Conservation (phyloP, 2,113 vertebrate species). For the Rafetus swinhoei region DNA sequence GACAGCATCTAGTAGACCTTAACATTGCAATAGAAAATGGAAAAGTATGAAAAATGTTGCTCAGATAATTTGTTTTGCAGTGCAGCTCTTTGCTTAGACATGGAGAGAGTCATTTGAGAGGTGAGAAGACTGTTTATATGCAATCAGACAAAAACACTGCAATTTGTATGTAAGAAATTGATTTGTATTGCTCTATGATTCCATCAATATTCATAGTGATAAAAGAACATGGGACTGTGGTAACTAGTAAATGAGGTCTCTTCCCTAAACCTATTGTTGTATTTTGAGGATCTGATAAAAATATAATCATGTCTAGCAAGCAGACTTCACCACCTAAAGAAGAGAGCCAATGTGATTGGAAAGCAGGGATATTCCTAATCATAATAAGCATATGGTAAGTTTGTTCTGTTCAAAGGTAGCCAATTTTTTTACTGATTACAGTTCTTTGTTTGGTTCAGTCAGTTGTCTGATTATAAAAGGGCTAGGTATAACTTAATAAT, state of each 20-base stretch:
- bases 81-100: background rate
- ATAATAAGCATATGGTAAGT: rapidly evolving
- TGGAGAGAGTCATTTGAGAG: background rate
- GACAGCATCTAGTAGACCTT: rapidly evolving
- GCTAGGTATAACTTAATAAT: rapidly evolving
- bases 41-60: too few relatives aligned
- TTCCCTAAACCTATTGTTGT: background rate
- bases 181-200: conserved; percentile 4
- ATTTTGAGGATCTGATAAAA: conserved; percentile 4
- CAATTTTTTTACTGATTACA: background rate
- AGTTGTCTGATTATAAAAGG: background rate
- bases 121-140: background rate
- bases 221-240: background rate
- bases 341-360: background rate
- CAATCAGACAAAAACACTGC: background rate
- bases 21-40: background rate
- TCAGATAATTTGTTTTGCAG: background rate
- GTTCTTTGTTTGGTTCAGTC: background rate
- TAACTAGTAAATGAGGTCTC: conserved; percentile 10
- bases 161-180: conserved; percentile 19
- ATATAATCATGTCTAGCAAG: background rate
- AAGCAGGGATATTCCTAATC: background rate
- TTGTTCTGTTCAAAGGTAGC: background rate
- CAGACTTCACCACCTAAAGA: background rate
- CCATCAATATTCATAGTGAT: conserved; percentile 16